A percentile compares a stretch with the other conserved stretches of the same genome.
Evolutionary conservation across 2,888 invertebrate species (phyloP).

Genomic region (Caenorhabditis sp.): DNA sequence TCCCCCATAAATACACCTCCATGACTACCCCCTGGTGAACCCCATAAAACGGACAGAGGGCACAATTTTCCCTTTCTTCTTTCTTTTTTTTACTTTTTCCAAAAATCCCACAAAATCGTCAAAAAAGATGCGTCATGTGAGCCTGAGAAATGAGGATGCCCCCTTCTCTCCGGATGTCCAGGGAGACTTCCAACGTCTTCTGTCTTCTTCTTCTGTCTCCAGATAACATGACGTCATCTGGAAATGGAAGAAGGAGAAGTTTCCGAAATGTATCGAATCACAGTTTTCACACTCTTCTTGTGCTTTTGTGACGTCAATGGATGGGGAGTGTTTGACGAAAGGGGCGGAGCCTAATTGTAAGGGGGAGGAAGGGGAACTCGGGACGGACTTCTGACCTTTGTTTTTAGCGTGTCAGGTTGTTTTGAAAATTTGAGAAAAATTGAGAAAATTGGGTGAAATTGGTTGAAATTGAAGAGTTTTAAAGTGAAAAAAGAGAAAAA

Average conservation of each 20-base stretch:
- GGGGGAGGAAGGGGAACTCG: too few species aligned
- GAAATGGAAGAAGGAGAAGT: conserved; percentile 3
- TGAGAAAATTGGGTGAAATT: too few species aligned
- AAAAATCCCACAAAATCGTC: background rate
- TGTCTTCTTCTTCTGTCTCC: conserved; percentile 13
- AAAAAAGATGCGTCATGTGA: conserved; percentile 6
- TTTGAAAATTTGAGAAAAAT: background rate
- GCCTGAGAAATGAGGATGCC: conserved; percentile 13
- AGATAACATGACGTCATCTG: conserved; percentile 30
- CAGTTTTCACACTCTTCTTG: conserved; percentile 36
- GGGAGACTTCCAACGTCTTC: conserved; percentile 5
- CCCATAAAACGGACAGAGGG: background rate
- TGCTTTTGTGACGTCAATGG: conserved; percentile 41
- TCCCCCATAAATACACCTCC: background rate
- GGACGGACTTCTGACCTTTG: too few species aligned
- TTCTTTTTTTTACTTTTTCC: too few species aligned
- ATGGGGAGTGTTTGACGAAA: background rate
- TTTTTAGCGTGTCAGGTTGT: background rate
- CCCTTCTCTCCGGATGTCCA: conserved; percentile 36
- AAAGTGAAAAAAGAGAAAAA: too few species aligned
- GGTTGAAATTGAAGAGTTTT: too few species aligned
- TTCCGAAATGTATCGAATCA: conserved; percentile 45
- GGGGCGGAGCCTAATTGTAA: conserved; percentile 5
- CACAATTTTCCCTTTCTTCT: background rate
- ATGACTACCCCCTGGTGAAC: background rate